These are phyloP conservation scores for Meleagris gallopavo DNA, from an alignment of 2,113 vertebrate species.

Conservation along the genomic window DNA sequence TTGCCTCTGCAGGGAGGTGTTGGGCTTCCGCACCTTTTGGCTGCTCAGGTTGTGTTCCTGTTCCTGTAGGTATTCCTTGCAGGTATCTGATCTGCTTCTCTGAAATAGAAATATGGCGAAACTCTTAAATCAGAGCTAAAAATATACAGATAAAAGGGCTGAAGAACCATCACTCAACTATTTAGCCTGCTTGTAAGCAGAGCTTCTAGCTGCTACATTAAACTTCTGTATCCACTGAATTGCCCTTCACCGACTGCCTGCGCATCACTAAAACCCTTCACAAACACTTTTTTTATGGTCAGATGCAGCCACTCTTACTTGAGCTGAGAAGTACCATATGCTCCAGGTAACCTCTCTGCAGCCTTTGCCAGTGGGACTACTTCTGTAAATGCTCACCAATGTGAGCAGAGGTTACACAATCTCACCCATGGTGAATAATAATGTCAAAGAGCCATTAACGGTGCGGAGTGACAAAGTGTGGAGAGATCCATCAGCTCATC, in stretches of 20 bases:
- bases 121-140: not conserved
- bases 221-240: not conserved
- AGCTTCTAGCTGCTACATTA: not conserved
- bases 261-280: not conserved
- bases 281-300: not conserved
- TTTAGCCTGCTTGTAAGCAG: not conserved
- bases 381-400: constrained; percentile 10
- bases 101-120: not conserved
- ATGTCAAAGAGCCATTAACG: constrained; percentile 52
- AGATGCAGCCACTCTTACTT: not conserved
- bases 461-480: constrained; percentile 59
- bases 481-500: constrained; percentile 59
- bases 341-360: constrained; percentile 31
- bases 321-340: constrained; percentile 46
- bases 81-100: not conserved
- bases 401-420: constrained; percentile 60
- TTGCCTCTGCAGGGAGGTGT: not conserved
- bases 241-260: not conserved
- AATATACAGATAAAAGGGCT: not conserved
- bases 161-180: not conserved
- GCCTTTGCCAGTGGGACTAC: constrained; percentile 52
- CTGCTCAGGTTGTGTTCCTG: accelerated
- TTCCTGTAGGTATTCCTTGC: not conserved
- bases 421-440: constrained; percentile 53
- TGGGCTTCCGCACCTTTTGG: not conserved